Conservation (phyloP, 1,140 invertebrate species). For the Caenorhabditis inopinata region DNA sequence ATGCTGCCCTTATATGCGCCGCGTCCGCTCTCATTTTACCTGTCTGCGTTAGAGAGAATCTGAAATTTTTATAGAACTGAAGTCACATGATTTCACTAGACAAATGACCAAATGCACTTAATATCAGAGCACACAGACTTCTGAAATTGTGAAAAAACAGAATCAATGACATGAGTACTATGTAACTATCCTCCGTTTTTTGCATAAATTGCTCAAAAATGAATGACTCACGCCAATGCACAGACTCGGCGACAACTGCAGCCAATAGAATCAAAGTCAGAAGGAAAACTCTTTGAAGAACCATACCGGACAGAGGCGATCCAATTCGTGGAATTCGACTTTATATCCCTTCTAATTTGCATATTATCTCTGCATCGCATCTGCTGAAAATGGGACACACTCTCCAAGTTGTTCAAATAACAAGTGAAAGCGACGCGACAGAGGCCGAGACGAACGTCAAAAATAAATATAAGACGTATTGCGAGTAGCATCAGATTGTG, state of each 20-base stretch:
- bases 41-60: no score
- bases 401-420: slow-evolving; percentile 3
- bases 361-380: slow-evolving; percentile 9
- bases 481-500: neutral
- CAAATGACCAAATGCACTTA: no score
- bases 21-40: no score
- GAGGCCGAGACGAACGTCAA: neutral
- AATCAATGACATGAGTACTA: no score
- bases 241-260: slow-evolving; percentile 27
- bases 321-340: neutral
- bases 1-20: no score
- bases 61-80: no score
- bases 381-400: neutral
- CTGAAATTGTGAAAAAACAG: no score
- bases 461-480: neutral
- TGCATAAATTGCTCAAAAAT: neutral
- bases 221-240: slow-evolving; percentile 50
- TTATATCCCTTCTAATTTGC: slow-evolving; percentile 19
- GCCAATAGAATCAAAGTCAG: neutral
- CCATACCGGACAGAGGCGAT: neutral
- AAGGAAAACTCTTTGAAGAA: neutral
- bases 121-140: no score
- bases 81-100: no score
- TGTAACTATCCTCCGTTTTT: no score
- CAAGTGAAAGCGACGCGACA: slow-evolving; percentile 19